phyloP scores from a whole-genome alignment of 2,113 vertebrate species.

The Procapra przewalskii region DNA sequence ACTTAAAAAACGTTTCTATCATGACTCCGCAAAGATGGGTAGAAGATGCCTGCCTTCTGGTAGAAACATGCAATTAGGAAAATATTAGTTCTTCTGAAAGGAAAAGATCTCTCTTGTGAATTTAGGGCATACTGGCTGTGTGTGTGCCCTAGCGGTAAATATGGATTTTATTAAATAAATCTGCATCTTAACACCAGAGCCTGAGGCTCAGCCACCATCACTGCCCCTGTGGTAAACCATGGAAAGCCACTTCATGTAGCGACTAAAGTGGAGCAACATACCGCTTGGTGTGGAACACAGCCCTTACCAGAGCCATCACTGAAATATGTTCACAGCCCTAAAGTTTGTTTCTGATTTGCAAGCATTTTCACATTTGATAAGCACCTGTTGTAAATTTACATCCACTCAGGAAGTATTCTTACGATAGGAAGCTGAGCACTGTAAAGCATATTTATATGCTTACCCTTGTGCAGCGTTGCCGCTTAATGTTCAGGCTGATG shows the following conservation, averaged over 20 bases:
- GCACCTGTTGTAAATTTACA: slow-evolving; percentile 82
- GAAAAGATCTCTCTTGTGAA: background rate
- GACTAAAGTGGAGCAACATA: slow-evolving; percentile 55
- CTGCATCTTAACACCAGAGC: slow-evolving; percentile 1
- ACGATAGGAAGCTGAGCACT: slow-evolving; percentile 68
- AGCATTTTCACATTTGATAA: slow-evolving; percentile 82
- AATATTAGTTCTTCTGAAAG: slow-evolving; percentile 35
- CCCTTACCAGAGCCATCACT: slow-evolving; percentile 64
- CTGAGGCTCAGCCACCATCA: slow-evolving; percentile 3
- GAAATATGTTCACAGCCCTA: slow-evolving; percentile 74
- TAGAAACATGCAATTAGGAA: slow-evolving; percentile 21
- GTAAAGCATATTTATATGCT: slow-evolving; percentile 78
- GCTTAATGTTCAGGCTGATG: slow-evolving; percentile 75
- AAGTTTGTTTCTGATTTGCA: slow-evolving; percentile 81
- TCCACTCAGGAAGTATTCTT: slow-evolving; percentile 73
- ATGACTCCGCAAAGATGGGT: background rate
- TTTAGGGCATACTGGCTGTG: background rate
- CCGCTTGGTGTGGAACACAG: slow-evolving; percentile 59
- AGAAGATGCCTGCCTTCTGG: background rate
- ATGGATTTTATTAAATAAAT: slow-evolving; percentile 12
- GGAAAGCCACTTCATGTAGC: slow-evolving; percentile 38
- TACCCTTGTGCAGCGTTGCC: slow-evolving; percentile 58
- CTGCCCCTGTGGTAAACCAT: slow-evolving; percentile 24
- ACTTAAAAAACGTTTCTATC: background rate
- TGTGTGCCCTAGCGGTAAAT: background rate